Conservation (phyloP, 1,140 invertebrate genomes). For the Drosophila bifasciata region DNA sequence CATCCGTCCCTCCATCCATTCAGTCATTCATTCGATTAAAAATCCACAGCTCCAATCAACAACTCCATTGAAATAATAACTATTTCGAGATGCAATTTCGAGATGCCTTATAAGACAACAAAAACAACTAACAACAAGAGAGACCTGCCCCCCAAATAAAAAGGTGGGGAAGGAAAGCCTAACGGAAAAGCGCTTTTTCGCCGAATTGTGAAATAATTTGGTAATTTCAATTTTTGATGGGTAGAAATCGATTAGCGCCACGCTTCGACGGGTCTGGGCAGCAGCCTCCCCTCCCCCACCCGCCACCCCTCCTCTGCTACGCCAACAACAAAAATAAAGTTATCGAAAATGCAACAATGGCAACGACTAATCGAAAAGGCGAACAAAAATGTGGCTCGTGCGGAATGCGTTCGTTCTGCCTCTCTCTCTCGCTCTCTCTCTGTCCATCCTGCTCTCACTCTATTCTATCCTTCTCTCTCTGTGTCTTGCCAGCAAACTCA, state of each 20-base stretch:
- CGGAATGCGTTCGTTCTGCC: conserved; percentile 49
- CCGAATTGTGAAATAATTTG: conserved; percentile 59
- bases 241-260: conserved; percentile 61
- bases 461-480: conserved; percentile 19
- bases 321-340: conserved; percentile 58
- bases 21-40: not conserved
- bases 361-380: conserved; percentile 35
- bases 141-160: conserved; percentile 28
- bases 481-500: conserved; percentile 51
- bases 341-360: conserved; percentile 53
- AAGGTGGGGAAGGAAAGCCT: conserved; percentile 36
- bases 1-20: too few species aligned
- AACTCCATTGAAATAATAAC: conserved; percentile 47
- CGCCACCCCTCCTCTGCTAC: too few species aligned
- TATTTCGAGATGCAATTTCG: conserved; percentile 39
- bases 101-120: conserved; percentile 7
- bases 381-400: conserved; percentile 47
- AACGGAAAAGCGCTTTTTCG: conserved; percentile 29
- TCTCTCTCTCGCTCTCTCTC: conserved; percentile 17
- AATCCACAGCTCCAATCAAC: conserved; percentile 26
- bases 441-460: conserved; percentile 2
- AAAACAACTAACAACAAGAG: conserved; percentile 2
- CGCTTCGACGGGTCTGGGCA: conserved; percentile 30
- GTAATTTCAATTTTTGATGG: conserved; percentile 47
- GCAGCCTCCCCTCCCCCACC: not conserved